Evolutionary conservation across 2,113 vertebrate genomes (phyloP).

Genomic region (Scophthalmus maximus): DNA sequence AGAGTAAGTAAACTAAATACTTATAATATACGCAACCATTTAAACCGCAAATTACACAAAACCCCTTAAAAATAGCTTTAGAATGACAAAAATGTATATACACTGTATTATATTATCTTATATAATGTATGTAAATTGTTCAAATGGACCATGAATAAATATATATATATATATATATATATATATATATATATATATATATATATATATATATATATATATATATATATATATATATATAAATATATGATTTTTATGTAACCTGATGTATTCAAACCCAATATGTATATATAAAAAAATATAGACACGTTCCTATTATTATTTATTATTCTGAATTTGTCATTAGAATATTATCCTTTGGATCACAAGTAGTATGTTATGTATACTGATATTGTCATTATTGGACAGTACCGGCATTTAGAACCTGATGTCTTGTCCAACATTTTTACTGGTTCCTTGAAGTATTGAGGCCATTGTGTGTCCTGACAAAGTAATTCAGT

Average conservation of each 20-base stretch:
- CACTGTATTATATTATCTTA: background rate
- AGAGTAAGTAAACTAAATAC: background rate
- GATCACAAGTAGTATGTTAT: too few species aligned
- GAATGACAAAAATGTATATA: background rate
- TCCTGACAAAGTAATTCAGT: slow-evolving; percentile 61
- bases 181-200: background rate
- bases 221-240: too few species aligned
- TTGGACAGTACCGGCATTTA: slow-evolving; percentile 19
- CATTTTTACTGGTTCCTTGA: slow-evolving; percentile 69
- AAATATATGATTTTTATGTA: background rate
- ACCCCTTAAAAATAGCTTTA: background rate
- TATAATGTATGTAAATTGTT: background rate
- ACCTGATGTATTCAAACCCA: background rate
- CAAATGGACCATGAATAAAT: background rate
- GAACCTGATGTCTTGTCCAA: slow-evolving; percentile 65
- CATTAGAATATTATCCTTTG: background rate
- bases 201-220: too few species aligned
- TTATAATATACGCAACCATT: background rate
- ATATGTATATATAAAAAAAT: background rate
- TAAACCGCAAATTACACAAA: background rate
- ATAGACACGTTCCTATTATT: background rate
- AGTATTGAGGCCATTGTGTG: slow-evolving; percentile 57
- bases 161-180: background rate
- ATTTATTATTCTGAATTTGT: background rate
- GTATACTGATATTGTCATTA: slow-evolving; percentile 5